phyloP scores from a whole-genome alignment of 2,888 invertebrate species.

The Homarus gammarus region DNA sequence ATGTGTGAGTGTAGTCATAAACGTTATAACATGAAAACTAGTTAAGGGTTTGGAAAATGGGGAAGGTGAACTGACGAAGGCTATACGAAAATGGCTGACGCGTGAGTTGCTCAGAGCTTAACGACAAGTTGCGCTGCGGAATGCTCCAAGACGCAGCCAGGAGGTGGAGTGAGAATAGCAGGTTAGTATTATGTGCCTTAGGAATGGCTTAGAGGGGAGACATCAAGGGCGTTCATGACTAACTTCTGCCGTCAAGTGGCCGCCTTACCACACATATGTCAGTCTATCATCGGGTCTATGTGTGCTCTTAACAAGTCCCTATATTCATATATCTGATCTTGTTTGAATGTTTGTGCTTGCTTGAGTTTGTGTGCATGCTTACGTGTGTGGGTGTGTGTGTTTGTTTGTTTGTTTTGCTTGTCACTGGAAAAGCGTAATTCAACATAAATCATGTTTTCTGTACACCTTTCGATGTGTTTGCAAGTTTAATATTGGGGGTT shows the following conservation, averaged over 20 bases:
- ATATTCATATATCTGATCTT: too few species aligned
- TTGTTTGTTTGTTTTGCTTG: too few species aligned
- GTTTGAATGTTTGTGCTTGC: too few species aligned
- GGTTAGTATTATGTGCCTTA: slow-evolving; percentile 30
- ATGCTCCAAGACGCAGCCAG: slow-evolving; percentile 68
- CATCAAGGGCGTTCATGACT: not conserved
- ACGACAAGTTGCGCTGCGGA: slow-evolving; percentile 47
- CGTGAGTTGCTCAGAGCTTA: slow-evolving; percentile 44
- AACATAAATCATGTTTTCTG: too few species aligned
- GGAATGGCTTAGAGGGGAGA: not conserved
- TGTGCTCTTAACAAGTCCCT: too few species aligned
- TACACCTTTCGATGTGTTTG: too few species aligned
- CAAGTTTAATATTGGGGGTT: too few species aligned
- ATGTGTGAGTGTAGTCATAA: slow-evolving; percentile 52
- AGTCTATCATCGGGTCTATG: not conserved
- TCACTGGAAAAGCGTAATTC: too few species aligned
- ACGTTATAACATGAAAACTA: slow-evolving; percentile 58
- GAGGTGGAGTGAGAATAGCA: slow-evolving; percentile 70
- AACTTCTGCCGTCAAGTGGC: too few species aligned
- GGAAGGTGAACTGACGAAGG: slow-evolving; percentile 39
- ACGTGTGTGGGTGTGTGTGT: too few species aligned
- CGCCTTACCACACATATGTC: not conserved
- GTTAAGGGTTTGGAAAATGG: slow-evolving; percentile 25
- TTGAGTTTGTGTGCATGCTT: too few species aligned
- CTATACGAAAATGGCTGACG: slow-evolving; percentile 60